These are phyloP conservation scores for Potamilus streckersoni DNA, from an alignment of 1,140 invertebrate species.

Conservation along the genomic window DNA sequence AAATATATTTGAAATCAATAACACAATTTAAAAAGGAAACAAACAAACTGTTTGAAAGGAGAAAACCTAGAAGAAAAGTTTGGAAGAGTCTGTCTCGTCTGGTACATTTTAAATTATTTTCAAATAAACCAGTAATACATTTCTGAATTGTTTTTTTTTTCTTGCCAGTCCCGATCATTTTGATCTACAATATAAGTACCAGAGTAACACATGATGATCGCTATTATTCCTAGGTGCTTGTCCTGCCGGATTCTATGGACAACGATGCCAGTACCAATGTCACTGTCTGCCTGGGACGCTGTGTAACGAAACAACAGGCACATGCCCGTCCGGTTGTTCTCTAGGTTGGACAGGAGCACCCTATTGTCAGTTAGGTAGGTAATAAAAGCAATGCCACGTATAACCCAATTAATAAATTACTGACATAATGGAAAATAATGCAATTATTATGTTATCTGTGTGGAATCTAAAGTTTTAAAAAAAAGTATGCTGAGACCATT, in stretches of 20 bases:
- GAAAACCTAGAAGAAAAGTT: no score
- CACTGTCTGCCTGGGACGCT: conserved; percentile 25
- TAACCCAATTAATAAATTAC: neutral
- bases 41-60: no score
- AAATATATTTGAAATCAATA: no score
- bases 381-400: no score
- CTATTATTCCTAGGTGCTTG: neutral
- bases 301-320: conserved; percentile 18
- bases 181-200: no score
- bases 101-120: no score
- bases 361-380: conserved; percentile 25
- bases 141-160: no score
- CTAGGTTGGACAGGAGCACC: conserved; percentile 24
- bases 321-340: conserved; percentile 24
- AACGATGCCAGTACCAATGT: conserved; percentile 25
- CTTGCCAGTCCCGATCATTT: no score
- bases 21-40: no score
- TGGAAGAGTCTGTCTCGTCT: no score
- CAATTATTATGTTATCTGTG: neutral
- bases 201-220: no score
- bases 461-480: neutral
- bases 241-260: conserved; percentile 17
- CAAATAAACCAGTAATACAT: no score
- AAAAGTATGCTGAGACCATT: neutral
- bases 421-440: neutral